Evolutionary conservation across 1,140 invertebrate genomes (phyloP), one percentile per base, ranked within the genome.

Genomic region (Halictus rubicundus): DNA sequence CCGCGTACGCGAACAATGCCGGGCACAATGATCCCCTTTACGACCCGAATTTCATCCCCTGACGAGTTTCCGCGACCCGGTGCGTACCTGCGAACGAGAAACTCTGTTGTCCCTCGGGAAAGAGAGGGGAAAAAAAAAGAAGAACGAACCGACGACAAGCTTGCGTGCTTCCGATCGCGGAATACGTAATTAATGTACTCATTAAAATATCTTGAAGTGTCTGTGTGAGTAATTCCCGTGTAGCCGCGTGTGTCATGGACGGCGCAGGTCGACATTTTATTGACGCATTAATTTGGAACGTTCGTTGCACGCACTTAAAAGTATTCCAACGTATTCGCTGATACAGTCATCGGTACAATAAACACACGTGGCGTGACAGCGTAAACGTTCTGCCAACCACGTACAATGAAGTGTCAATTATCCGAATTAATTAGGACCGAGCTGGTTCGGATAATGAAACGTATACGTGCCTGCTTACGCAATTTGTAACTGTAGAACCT

Each of bases 1-100:
- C 78, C 83, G 83, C 65, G 61, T 68, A 82, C 42, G 73, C 23
- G 80, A 89, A 89, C 84, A 88, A 88, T 88, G 52, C 16, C 2
- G 52, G 12, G 25, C 68, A 88, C 80, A 83, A 89, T 88, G 81
- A 83, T 80, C 82, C 71, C 69, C 60, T 76, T 72, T 84, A 60
- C 68, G 80, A 88, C 78, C 84, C 65, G 82, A 77, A 86, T 87
- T 82, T 80, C 54, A 78, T 82, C 69, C 77, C 76, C 63, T 64
- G 77, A 75, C 68, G 61, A 78, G 64, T 85, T 80, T 87, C 69
- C 70, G 61, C 25, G 60, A 57, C 46, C 25, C 71, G 57, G 12
- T 57, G 27, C 39, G 75, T 82, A 86, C 80, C 83, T 85, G 83
- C 68, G 65, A 69, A 68, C 59, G 64, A 19, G n/a, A 71, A 79